phyloP scores from a whole-genome alignment of 1,140 invertebrate genomes.

The Chironomus tepperi region DNA sequence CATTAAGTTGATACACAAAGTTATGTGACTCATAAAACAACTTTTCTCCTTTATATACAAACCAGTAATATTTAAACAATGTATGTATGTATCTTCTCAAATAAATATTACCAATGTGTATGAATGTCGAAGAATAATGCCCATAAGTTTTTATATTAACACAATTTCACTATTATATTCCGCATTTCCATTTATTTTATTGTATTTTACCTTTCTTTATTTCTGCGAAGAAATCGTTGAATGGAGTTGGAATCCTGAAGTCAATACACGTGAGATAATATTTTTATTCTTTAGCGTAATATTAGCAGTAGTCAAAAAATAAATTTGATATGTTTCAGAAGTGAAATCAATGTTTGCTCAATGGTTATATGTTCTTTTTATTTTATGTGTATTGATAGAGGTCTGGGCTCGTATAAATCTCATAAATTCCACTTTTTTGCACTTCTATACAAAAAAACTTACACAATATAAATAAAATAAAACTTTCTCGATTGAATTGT shows the following conservation, averaged over 20 bases:
- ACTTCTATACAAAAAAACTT: conserved; percentile 16
- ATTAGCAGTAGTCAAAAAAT: background rate
- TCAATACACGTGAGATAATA: conserved; percentile 1
- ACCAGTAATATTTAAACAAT: too few species aligned
- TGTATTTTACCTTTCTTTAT: too few species aligned
- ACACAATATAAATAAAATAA: conserved; percentile 23
- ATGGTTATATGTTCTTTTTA: background rate
- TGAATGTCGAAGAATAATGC: too few species aligned
- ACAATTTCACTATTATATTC: background rate
- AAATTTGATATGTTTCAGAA: background rate
- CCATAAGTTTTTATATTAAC: background rate
- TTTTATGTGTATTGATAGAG: background rate
- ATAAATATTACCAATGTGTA: too few species aligned
- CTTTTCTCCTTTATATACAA: too few species aligned
- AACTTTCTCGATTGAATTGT: conserved; percentile 1
- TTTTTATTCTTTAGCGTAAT: background rate
- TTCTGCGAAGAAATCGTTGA: background rate
- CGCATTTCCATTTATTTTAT: too few species aligned
- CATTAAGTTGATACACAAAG: too few species aligned
- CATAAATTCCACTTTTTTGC: conserved; percentile 1
- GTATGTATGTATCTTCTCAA: too few species aligned
- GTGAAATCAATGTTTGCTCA: conserved; percentile 13
- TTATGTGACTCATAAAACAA: too few species aligned
- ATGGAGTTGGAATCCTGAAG: background rate
- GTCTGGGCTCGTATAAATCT: background rate